These are phyloP conservation scores for Hemitrygon akajei DNA, from an alignment of 2,797 vertebrate species.

Conservation along the genomic window DNA sequence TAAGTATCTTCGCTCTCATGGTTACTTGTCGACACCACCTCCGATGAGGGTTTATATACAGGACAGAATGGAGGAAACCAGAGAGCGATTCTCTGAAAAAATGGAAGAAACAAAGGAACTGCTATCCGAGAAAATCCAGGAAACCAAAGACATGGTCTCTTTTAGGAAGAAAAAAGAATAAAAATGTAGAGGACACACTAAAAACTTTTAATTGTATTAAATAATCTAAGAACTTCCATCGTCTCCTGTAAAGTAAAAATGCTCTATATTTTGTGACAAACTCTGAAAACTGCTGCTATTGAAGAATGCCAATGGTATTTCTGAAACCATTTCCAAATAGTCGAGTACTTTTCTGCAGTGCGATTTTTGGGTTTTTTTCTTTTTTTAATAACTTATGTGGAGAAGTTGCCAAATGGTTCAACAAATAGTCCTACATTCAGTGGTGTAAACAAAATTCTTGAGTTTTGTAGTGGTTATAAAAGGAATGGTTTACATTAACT, in stretches of 20 bases:
- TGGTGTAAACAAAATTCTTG: not conserved
- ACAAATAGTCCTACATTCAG: not conserved
- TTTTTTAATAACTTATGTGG: not conserved
- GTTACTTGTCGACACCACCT: slow-evolving; percentile 87
- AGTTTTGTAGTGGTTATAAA: not conserved
- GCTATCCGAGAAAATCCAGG: slow-evolving; percentile 52
- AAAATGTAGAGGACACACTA: not conserved
- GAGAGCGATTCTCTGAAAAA: slow-evolving; percentile 74
- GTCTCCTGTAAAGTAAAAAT: not conserved
- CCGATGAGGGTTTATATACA: slow-evolving; percentile 88
- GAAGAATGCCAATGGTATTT: not conserved
- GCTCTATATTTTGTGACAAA: not conserved
- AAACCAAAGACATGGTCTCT: slow-evolving; percentile 84
- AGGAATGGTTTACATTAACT: not conserved
- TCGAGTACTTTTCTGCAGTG: not conserved
- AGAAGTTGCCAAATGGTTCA: not conserved
- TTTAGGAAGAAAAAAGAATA: slow-evolving; percentile 75
- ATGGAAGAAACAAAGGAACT: slow-evolving; percentile 71
- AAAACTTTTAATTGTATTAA: not conserved
- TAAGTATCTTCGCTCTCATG: slow-evolving; percentile 78
- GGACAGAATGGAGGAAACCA: slow-evolving; percentile 89
- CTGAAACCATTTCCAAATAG: not conserved
- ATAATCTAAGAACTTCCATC: not conserved
- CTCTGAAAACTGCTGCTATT: not conserved
- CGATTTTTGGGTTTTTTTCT: not conserved